Conservation (phyloP, 2,797 vertebrate species). For the Catharus ustulatus region DNA sequence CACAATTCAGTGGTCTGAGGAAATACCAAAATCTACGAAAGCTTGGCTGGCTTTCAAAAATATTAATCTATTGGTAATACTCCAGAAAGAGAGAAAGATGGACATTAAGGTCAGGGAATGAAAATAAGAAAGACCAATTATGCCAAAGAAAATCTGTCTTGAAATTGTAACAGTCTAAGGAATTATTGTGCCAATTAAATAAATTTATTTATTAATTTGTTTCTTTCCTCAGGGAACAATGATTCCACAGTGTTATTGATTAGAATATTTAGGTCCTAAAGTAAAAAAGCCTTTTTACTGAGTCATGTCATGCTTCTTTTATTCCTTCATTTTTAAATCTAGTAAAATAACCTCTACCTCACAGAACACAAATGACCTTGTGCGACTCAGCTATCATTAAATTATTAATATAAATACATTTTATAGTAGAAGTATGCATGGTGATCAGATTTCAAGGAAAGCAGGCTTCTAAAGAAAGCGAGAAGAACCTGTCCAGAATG, state of each 20-base stretch:
- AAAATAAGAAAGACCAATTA: neutral
- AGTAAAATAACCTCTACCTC: neutral
- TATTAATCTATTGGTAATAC: neutral
- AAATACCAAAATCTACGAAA: neutral
- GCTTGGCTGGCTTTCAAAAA: neutral
- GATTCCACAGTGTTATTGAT: neutral
- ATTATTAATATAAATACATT: slow-evolving; percentile 4
- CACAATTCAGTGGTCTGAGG: neutral
- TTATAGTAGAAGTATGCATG: neutral
- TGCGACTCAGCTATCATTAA: neutral
- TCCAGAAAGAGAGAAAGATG: neutral
- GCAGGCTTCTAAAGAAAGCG: neutral
- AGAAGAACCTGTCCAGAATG: neutral
- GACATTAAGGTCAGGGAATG: neutral
- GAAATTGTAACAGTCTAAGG: neutral
- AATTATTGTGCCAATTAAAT: neutral
- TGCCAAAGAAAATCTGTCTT: neutral
- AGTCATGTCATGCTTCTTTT: neutral
- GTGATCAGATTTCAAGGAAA: neutral
- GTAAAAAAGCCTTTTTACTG: neutral
- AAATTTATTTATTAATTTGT: neutral
- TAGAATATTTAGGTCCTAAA: neutral
- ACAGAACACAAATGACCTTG: neutral
- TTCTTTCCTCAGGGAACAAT: neutral
- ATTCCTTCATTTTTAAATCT: neutral